A percentile compares a stretch with the other conserved stretches of the same genome.
Evolutionary conservation across 2,888 invertebrate genomes (phyloP).

Genomic region (Belgica antarctica): DNA sequence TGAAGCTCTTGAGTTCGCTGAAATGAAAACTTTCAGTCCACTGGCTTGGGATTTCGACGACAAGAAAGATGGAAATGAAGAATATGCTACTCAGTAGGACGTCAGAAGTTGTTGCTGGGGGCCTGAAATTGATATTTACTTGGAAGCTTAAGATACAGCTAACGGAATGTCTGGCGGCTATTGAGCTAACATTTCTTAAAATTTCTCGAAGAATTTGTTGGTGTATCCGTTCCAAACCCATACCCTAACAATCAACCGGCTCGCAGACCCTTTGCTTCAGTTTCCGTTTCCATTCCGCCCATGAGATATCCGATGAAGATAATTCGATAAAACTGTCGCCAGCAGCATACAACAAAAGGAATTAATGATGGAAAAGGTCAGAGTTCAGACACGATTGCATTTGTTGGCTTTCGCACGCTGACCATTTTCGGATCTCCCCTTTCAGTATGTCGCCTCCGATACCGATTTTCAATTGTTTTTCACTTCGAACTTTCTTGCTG

Average conservation of each 20-base stretch:
- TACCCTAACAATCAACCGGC: too few species aligned
- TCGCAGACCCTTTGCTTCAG: too few species aligned
- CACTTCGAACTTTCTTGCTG: not conserved
- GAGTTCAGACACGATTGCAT: not conserved
- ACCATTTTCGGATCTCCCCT: not conserved
- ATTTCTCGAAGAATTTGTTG: too few species aligned
- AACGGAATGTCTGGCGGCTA: too few species aligned
- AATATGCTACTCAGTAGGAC: too few species aligned
- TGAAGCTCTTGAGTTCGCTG: not conserved
- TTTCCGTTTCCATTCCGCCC: not conserved
- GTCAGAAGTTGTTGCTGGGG: too few species aligned
- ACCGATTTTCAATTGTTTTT: not conserved
- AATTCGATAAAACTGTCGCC: not conserved
- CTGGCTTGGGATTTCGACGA: conserved; percentile 3
- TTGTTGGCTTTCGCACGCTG: conserved; percentile 5
- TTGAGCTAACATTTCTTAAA: too few species aligned
- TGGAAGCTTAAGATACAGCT: too few species aligned
- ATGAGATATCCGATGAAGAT: not conserved
- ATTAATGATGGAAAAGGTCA: conserved; percentile 6
- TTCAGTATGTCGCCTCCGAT: not conserved
- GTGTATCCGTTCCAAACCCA: too few species aligned
- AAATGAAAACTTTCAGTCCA: conserved; percentile 7
- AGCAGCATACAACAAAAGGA: not conserved
- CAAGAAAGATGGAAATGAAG: not conserved
- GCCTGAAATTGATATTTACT: too few species aligned